These are phyloP conservation scores for Rhinella marina DNA, from an alignment of 2,797 vertebrate species.

Conservation along the genomic window DNA sequence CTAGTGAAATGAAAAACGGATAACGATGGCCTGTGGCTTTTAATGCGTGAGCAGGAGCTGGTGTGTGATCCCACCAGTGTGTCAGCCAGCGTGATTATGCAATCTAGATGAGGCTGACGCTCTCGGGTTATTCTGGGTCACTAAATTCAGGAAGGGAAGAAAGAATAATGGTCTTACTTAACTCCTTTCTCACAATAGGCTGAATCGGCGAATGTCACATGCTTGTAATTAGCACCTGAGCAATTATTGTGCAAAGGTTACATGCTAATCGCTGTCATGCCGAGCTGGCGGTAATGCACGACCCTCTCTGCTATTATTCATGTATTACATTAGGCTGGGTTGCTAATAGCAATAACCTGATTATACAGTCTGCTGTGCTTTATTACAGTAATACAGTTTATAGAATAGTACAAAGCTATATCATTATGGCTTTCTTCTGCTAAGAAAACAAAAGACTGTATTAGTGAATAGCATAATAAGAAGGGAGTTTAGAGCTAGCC, in stretches of 20 bases:
- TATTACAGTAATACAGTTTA: slow-evolving; percentile 13
- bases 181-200: slow-evolving; percentile 3
- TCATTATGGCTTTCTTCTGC: slow-evolving; percentile 1
- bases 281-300: slow-evolving; percentile 17
- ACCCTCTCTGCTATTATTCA: background rate
- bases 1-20: slow-evolving; percentile 1
- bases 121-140: slow-evolving; percentile 63
- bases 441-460: background rate
- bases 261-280: slow-evolving; percentile 35
- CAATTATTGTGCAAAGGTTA: slow-evolving; percentile 49
- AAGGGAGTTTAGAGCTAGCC: background rate
- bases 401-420: background rate
- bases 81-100: slow-evolving; percentile 54
- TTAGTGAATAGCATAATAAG: background rate
- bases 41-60: slow-evolving; percentile 17
- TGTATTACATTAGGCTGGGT: background rate
- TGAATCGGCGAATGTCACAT: slow-evolving; percentile 13
- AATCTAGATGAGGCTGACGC: slow-evolving; percentile 59
- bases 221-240: slow-evolving; percentile 48
- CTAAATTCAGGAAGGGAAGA: slow-evolving; percentile 56
- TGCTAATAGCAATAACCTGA: slow-evolving; percentile 25
- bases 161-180: accelerated
- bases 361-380: slow-evolving; percentile 23
- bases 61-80: background rate
- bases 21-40: slow-evolving; percentile 12